These are phyloP conservation scores for Artemisiospiza belli DNA, from an alignment of 2,113 vertebrate species.

Conservation along the genomic window DNA sequence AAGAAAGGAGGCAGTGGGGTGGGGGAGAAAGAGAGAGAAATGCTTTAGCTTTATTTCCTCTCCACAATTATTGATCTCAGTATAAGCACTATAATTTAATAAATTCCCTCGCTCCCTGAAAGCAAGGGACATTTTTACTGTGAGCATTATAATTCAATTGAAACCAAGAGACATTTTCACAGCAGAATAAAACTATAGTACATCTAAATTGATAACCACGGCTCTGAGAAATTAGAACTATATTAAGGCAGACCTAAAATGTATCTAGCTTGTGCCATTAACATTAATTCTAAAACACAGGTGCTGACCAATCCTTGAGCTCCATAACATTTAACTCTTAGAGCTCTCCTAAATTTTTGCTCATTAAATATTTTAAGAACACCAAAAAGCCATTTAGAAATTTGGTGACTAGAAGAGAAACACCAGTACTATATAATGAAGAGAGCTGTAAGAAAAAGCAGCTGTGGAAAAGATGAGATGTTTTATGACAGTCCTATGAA, in stretches of 20 bases:
- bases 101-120: not conserved
- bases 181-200: not conserved
- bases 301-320: not conserved
- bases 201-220: not conserved
- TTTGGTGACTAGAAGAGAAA: not conserved
- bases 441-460: not conserved
- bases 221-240: not conserved
- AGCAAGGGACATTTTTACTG: not conserved
- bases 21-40: not conserved
- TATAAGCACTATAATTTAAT: not conserved
- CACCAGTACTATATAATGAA: not conserved
- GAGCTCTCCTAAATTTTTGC: not conserved
- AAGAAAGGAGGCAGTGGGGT: accelerated
- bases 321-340: not conserved
- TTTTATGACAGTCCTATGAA: not conserved
- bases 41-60: not conserved
- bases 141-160: not conserved
- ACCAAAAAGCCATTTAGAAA: not conserved
- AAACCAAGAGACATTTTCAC: not conserved
- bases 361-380: not conserved
- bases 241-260: not conserved
- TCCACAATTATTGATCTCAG: not conserved
- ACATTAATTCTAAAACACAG: not conserved
- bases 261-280: not conserved
- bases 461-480: not conserved